Base-by-base conservation (phyloP, 2,113 vertebrate genomes). In the Chamaetylas fuelleborni region DNA sequence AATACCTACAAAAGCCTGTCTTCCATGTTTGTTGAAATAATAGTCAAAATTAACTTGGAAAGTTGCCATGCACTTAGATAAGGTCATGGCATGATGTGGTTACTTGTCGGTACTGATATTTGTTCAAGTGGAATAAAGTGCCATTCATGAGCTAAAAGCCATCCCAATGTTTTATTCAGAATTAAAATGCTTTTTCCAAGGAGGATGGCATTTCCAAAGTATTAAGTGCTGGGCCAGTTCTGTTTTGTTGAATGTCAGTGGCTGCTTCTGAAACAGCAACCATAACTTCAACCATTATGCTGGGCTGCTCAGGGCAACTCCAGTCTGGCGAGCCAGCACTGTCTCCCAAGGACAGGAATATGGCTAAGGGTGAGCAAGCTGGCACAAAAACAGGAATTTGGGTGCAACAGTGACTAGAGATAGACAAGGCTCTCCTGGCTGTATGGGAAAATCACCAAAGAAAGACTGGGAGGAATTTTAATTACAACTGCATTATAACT, bases 121-220 rank as follows among this genome's bases (percentile, higher is more conserved):
- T 94, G 80, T 40, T 83, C 93, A 90, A 82, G 70, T 62, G 85
- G 66, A 95, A 92, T 77, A 93, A 95, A 93, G 93, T 47, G 58
- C 74, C 91, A 93, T 86, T 97, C 81, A 82, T 31, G 81, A 97
- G 62, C 87, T 93, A 96, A 94, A 95, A 94, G 91, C 47, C 84
- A 95, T 77, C 38, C 54, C 92, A 83, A 91, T 96, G 87, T 93
- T 95, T 95, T 95, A 95, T 95, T 96, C 88, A 94, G 87, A 93
- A 94, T 90, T 72, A 82, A 95, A 95, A 95, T 87, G 81, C 45
- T 90, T 87, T 93, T 92, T 91, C 66, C 66, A 89, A 89, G 81
- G 73, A 89, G 57, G 70, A 84, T 81, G 61, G 48, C 45, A 93
- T 81, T 91, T 88, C 84, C 71, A 58, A 91, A 92, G 58, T 25